phyloP scores from a whole-genome alignment of 2,797 vertebrate species.

The Chaetophractus vellerosus region DNA sequence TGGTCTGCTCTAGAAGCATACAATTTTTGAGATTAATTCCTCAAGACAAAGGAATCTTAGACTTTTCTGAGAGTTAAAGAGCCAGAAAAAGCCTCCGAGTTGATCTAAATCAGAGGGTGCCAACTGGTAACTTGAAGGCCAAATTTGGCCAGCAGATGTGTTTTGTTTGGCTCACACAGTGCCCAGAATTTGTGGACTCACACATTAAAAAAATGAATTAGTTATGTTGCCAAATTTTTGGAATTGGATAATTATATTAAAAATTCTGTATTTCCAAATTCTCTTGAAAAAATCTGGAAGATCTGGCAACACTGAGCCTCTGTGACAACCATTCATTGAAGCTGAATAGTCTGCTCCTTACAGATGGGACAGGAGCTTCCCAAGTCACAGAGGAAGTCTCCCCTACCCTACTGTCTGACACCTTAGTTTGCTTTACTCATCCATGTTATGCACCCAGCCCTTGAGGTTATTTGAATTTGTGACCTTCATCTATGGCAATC shows the following conservation, averaged over 20 bases:
- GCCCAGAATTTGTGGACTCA: neutral
- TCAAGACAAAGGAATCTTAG: neutral
- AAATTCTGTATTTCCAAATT: neutral
- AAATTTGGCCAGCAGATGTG: neutral
- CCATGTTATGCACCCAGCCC: neutral
- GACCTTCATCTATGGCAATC: neutral
- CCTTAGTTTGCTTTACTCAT: neutral
- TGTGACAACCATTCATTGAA: neutral
- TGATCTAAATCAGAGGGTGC: neutral
- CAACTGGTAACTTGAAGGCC: neutral
- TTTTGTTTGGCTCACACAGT: conserved; percentile 1
- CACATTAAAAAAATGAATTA: neutral
- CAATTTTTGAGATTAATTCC: neutral
- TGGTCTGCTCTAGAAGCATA: neutral
- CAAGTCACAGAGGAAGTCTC: neutral
- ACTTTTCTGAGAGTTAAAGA: neutral
- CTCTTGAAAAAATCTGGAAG: neutral
- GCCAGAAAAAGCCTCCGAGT: neutral
- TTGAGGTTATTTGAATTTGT: neutral
- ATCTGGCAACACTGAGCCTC: neutral
- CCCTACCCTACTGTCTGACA: accelerated
- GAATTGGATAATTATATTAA: conserved; percentile 12
- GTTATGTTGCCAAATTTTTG: conserved; percentile 15
- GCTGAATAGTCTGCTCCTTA: neutral
- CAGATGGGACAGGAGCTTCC: accelerated